A percentile compares a stretch with the other conserved stretches of the same genome.
Conservation (phyloP, 2,113 vertebrate species). For the Prolemur simus region DNA sequence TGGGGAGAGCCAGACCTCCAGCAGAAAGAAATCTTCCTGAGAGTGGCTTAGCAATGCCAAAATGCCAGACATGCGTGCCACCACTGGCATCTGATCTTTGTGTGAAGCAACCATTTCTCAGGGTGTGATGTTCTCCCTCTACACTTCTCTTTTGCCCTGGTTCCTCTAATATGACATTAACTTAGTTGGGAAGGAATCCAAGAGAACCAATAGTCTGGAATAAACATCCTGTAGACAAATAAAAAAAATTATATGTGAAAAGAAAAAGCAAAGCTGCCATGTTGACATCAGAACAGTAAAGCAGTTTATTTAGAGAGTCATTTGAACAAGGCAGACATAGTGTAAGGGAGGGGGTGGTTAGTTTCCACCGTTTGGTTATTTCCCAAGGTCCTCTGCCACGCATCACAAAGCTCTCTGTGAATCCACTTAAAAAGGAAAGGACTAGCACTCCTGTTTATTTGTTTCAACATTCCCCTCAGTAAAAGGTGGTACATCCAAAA, state of each 20-base stretch:
- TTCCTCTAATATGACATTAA: slow-evolving; percentile 51
- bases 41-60: background rate
- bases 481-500: slow-evolving; percentile 53
- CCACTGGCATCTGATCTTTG: background rate
- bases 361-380: slow-evolving; percentile 62
- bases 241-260: background rate
- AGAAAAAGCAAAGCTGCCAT: background rate
- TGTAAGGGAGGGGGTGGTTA: slow-evolving; percentile 38
- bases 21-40: background rate
- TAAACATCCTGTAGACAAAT: slow-evolving; percentile 53
- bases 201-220: slow-evolving; percentile 56
- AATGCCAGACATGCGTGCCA: background rate
- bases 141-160: background rate
- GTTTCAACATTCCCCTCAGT: slow-evolving; percentile 34
- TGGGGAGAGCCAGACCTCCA: background rate
- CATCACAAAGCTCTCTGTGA: slow-evolving; percentile 59
- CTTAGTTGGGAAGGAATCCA: slow-evolving; percentile 46
- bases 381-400: slow-evolving; percentile 38
- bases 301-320: slow-evolving; percentile 55
- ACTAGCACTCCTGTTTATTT: slow-evolving; percentile 48
- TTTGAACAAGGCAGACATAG: slow-evolving; percentile 60
- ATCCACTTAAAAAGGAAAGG: slow-evolving; percentile 53
- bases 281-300: slow-evolving; percentile 54
- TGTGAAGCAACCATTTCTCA: slow-evolving; percentile 5
- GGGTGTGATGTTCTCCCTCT: background rate